These are phyloP conservation scores for Strix uralensis DNA, from an alignment of 2,113 vertebrate species.

Conservation along the genomic window DNA sequence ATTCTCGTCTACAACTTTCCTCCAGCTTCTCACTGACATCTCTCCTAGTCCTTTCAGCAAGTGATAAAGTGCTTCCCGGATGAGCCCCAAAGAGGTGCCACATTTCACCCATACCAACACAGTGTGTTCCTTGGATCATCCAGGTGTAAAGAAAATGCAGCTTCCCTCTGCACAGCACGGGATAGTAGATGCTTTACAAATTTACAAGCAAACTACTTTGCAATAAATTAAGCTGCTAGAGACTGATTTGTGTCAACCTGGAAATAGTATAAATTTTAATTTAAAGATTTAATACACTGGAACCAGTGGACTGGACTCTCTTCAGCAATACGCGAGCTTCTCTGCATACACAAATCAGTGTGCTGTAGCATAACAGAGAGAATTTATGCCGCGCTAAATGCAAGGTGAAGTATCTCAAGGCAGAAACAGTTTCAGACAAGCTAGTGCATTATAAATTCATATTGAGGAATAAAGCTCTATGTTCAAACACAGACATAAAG, in stretches of 20 bases:
- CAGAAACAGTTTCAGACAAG: not conserved
- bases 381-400: not conserved
- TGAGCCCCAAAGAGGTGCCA: not conserved
- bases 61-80: accelerated
- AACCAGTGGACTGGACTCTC: not conserved
- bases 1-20: not conserved
- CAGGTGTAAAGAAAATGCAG: not conserved
- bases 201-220: not conserved
- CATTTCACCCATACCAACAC: not conserved
- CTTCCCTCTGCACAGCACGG: not conserved
- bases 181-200: not conserved
- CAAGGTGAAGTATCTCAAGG: not conserved
- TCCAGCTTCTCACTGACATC: not conserved
- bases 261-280: not conserved
- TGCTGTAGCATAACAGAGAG: not conserved
- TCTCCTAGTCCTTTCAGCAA: not conserved
- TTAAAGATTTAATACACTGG: not conserved
- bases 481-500: not conserved
- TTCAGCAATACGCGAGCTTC: not conserved
- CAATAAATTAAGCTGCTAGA: not conserved
- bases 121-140: not conserved
- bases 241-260: not conserved
- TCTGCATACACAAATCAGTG: not conserved
- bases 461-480: not conserved
- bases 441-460: not conserved